These are phyloP conservation scores for Nyctereutes procyonoides DNA, from an alignment of 2,113 vertebrate genomes.

Conservation along the genomic window DNA sequence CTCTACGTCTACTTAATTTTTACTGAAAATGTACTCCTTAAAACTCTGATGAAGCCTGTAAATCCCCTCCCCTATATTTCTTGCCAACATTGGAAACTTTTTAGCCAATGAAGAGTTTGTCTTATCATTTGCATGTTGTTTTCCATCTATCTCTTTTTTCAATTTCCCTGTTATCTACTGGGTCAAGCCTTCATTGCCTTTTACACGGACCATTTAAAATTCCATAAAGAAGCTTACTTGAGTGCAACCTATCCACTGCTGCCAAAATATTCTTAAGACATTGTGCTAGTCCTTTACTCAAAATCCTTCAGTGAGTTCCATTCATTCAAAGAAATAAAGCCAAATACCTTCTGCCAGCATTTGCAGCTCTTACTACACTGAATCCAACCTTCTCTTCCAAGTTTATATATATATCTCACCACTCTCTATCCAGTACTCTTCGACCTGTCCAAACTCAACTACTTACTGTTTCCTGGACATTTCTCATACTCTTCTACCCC, in stretches of 20 bases:
- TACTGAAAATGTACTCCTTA: neutral
- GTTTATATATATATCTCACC: neutral
- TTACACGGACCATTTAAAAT: neutral
- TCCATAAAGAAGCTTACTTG: neutral
- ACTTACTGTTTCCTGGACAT: neutral
- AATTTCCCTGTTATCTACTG: neutral
- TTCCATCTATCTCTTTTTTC: neutral
- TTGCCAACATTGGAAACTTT: neutral
- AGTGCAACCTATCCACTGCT: neutral
- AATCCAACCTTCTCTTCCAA: neutral
- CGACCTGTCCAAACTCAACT: neutral
- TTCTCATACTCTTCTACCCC: neutral
- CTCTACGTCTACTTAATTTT: neutral
- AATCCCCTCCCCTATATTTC: neutral
- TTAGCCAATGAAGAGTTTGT: neutral
- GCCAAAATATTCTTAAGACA: neutral
- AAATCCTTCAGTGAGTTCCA: neutral
- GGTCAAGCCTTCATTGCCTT: neutral
- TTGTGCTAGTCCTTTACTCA: neutral
- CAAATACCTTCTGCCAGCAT: neutral
- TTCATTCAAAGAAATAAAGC: constrained; percentile 35
- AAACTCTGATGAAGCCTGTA: neutral
- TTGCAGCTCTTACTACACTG: neutral
- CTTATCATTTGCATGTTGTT: neutral
- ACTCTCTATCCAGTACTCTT: neutral